phyloP scores from a whole-genome alignment of 2,888 invertebrate species.

The Cyrtodaria siliqua region DNA sequence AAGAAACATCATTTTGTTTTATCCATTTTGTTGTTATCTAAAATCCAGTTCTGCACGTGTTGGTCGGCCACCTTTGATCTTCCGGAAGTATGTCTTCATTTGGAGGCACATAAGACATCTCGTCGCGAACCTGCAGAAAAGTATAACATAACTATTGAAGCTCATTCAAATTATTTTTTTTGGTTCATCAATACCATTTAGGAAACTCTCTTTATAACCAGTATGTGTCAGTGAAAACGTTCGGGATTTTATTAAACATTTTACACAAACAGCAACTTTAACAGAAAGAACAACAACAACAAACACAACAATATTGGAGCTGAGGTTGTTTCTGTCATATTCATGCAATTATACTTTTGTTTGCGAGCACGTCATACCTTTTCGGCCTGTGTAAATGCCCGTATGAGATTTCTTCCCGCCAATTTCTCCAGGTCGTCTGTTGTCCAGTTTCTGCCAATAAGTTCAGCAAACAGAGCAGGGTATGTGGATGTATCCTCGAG shows the following conservation, averaged over 20 bases:
- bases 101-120: constrained; percentile 54
- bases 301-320: too few relatives aligned
- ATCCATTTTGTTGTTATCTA: not conserved
- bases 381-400: constrained; percentile 86
- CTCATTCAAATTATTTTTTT: too few relatives aligned
- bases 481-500: constrained; percentile 89
- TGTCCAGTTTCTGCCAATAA: constrained; percentile 88
- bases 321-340: too few relatives aligned
- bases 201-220: too few relatives aligned
- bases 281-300: too few relatives aligned
- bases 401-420: constrained; percentile 88
- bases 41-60: constrained; percentile 38
- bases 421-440: constrained; percentile 88
- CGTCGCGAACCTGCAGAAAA: constrained; percentile 54
- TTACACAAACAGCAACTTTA: too few relatives aligned
- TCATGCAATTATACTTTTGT: too few relatives aligned
- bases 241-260: too few relatives aligned
- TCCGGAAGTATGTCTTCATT: constrained; percentile 61
- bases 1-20: too few relatives aligned
- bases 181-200: too few relatives aligned
- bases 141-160: not conserved
- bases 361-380: constrained; percentile 26
- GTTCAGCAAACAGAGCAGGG: constrained; percentile 89
- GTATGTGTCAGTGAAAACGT: too few relatives aligned
- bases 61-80: constrained; percentile 25